Evolutionary conservation across 2,888 invertebrate species (phyloP).

Genomic region (Halocaridina rubra): DNA sequence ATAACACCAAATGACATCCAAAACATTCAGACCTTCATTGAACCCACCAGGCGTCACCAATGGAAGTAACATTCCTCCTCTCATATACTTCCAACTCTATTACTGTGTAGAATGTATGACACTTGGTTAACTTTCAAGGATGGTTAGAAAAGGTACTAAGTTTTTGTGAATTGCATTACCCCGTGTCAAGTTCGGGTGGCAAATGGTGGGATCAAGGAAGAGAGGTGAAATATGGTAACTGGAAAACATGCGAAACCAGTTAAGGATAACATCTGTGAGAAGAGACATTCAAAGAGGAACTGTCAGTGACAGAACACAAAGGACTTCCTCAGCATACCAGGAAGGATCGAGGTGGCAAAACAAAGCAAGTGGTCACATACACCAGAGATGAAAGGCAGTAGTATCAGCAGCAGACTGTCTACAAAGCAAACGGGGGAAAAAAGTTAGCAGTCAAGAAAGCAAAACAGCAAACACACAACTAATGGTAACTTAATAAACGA

Average conservation of each 20-base stretch:
- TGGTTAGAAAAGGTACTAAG: neutral
- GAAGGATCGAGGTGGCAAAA: too few species aligned
- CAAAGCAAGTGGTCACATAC: too few species aligned
- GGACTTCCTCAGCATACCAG: too few species aligned
- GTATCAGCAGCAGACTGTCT: too few species aligned
- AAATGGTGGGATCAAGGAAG: slow-evolving; percentile 9
- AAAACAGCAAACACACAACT: neutral
- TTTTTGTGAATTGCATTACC: neutral
- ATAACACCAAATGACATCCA: neutral
- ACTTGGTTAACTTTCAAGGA: neutral
- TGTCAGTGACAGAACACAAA: neutral
- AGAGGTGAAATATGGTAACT: neutral
- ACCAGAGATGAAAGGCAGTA: too few species aligned
- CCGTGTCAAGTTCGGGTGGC: neutral
- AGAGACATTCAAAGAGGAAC: neutral
- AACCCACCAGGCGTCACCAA: neutral
- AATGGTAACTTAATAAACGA: neutral
- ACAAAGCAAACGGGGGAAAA: neutral
- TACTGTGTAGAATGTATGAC: neutral
- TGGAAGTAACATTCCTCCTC: neutral
- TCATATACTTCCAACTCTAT: neutral
- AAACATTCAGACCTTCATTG: neutral
- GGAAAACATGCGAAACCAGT: neutral
- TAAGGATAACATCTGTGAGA: neutral
- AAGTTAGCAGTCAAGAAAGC: neutral